Evolutionary conservation across 1,140 invertebrate genomes (phyloP).

Genomic region (Nymphalis io): DNA sequence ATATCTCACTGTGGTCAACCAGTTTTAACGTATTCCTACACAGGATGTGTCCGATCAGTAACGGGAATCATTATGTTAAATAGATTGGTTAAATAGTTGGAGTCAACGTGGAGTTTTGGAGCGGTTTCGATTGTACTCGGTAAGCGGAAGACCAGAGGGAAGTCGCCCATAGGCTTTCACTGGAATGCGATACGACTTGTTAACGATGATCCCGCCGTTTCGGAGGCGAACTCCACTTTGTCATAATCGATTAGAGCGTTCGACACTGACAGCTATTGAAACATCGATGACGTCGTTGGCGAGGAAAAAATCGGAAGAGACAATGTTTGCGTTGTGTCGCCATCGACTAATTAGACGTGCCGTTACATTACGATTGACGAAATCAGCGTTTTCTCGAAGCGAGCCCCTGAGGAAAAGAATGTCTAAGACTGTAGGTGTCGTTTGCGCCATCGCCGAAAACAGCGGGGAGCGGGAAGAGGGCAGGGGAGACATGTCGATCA

Average conservation of each 20-base stretch:
- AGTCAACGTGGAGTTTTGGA: conserved; percentile 37
- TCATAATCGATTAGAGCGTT: conserved; percentile 68
- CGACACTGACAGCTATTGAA: conserved; percentile 83
- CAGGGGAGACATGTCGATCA: conserved; percentile 57
- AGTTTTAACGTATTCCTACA: conserved; percentile 37
- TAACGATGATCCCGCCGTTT: conserved; percentile 55
- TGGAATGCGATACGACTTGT: conserved; percentile 31
- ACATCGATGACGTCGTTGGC: conserved; percentile 88
- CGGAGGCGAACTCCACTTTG: conserved; percentile 46
- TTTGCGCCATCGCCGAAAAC: conserved; percentile 91
- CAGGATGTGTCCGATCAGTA: conserved; percentile 45
- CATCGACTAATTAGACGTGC: conserved; percentile 83
- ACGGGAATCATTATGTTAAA: conserved; percentile 32
- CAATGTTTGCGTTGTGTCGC: conserved; percentile 86
- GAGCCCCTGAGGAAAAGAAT: conserved; percentile 84
- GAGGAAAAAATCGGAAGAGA: conserved; percentile 90
- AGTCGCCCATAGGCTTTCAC: conserved; percentile 38
- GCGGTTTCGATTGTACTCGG: conserved; percentile 40
- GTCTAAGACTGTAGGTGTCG: conserved; percentile 87
- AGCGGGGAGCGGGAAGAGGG: conserved; percentile 80
- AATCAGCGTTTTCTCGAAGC: conserved; percentile 85
- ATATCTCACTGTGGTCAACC: conserved; percentile 68
- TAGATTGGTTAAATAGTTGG: conserved; percentile 47
- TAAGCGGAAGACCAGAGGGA: conserved; percentile 59
- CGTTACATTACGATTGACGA: conserved; percentile 85